A percentile compares a stretch with the other conserved stretches of the same genome.
phyloP scores from a whole-genome alignment of 2,113 vertebrate species.

The Phylloscopus trochilus region DNA sequence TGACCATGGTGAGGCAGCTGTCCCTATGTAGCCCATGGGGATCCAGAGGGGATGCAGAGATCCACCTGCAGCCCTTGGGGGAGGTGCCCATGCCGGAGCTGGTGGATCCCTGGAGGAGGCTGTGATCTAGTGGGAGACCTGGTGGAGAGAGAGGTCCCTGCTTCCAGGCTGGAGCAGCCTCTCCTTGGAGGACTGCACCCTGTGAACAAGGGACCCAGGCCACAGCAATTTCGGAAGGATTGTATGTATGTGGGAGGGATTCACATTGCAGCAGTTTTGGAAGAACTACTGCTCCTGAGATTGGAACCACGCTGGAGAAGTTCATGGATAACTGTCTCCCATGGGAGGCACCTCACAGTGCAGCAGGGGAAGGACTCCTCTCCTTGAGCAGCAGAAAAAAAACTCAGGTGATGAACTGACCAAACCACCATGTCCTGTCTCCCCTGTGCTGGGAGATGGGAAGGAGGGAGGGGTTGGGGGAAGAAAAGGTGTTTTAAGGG shows the following conservation, averaged over 20 bases:
- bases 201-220: fast-evolving
- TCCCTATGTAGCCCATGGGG: background rate
- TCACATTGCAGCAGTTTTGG: background rate
- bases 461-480: background rate
- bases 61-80: fast-evolving
- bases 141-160: background rate
- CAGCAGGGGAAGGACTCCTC: background rate
- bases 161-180: background rate
- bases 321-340: background rate
- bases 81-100: fast-evolving
- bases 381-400: background rate
- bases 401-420: background rate
- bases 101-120: background rate
- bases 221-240: background rate
- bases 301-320: background rate
- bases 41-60: background rate
- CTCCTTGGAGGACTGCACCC: background rate
- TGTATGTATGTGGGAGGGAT: background rate
- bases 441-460: fast-evolving
- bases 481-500: background rate
- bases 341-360: background rate
- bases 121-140: background rate
- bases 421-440: background rate
- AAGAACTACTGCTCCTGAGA: background rate
- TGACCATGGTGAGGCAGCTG: background rate